Base-by-base conservation (phyloP, 2,888 invertebrate species). In the Platycnemis pennipes region DNA sequence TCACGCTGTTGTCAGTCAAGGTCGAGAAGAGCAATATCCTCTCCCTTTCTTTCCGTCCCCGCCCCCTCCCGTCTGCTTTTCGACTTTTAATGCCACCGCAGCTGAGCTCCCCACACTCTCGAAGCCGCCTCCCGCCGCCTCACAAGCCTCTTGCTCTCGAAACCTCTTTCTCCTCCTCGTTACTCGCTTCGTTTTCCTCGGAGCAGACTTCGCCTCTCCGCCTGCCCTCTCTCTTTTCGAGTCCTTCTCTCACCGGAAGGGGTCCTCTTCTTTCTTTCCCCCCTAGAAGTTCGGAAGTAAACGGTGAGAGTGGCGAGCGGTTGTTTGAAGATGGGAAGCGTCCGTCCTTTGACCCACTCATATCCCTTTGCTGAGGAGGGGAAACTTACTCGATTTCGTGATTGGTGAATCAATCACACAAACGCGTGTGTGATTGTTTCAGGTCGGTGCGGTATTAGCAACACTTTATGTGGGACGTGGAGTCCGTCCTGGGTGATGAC, bases 1-100 rank as follows among this genome's bases (percentile, higher is more conserved):
- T 91, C 91, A 63, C 91, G 91, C 63, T 91, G 63, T 91, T 44
- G 91, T 91, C 91, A 63, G 69, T 91, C 91, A 91, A 91, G 91
- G 91, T 91, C 91, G 91, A 91, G n/a, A n/a, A n/a, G 87, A 87
- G 87, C 87, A 87, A 46, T 46, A 87, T 91, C 91, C 91, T 91
- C 91, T 63, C 63, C 91, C 91, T 91, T 91, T 91, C 91, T 37
- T 31, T 63, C 45, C 69, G 16, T 44, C n/a, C 44, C 53, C 42
- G 7, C 42, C 53, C 89, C 26, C 63, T 31, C 63, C 53, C 53
- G 37, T 56, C 37, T 53, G 49, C 53, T 56, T 89, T 91, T 63
- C 89, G 5, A 69, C 87, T 91, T 91, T 89, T 53, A 7, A 31
- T 31, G 53, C 53, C 44, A 42, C 53, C 16, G 31, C 2, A 31